phyloP scores from a whole-genome alignment of 2,113 vertebrate species.

The Cranoglanis bouderius region DNA sequence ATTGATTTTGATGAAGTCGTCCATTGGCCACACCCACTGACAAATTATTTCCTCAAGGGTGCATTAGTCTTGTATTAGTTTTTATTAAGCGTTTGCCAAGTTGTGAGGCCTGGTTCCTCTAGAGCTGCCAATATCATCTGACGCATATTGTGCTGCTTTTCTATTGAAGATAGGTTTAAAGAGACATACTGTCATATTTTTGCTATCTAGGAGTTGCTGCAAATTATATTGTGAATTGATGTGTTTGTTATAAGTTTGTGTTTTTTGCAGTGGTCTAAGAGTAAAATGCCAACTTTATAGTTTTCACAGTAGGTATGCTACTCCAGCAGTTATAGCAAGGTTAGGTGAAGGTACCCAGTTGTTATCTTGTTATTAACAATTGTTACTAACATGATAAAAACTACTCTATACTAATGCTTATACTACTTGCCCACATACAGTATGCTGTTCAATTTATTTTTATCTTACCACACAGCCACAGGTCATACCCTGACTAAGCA shows the following conservation, averaged over 20 bases:
- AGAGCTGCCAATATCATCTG: neutral
- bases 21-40: constrained; percentile 19
- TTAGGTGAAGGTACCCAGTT: neutral
- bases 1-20: constrained; percentile 16
- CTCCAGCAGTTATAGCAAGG: neutral
- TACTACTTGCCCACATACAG: neutral
- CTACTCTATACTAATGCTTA: neutral
- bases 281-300: neutral
- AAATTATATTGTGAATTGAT: neutral
- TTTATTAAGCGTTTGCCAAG: constrained; percentile 8
- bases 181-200: too few species aligned
- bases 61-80: constrained; percentile 22
- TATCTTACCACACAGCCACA: neutral
- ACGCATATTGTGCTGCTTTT: constrained; percentile 1
- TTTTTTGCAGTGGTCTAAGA: neutral
- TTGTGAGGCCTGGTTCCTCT: neutral
- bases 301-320: neutral
- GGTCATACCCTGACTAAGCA: neutral
- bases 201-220: neutral
- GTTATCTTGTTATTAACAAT: neutral
- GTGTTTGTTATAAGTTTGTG: neutral
- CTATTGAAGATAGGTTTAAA: neutral
- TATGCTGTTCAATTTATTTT: neutral
- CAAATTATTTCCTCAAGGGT: constrained; percentile 22
- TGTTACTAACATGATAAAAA: neutral